phyloP scores from a whole-genome alignment of 2,888 invertebrate genomes.

The Cerceris ruficornis region DNA sequence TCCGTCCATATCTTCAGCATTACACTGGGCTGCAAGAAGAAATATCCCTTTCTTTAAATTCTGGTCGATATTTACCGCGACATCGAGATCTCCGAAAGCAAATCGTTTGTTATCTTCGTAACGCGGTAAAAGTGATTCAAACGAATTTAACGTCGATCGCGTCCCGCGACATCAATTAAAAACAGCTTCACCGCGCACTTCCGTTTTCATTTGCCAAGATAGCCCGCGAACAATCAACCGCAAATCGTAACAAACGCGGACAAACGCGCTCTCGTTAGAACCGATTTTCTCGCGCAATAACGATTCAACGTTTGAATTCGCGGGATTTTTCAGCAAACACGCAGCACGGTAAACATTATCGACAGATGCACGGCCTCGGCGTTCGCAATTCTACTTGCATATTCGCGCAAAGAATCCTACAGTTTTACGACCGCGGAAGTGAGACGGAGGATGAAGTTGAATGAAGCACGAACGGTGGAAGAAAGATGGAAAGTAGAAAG shows the following conservation, averaged over 20 bases:
- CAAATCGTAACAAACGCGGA: neutral
- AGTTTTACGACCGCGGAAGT: too few relatives aligned
- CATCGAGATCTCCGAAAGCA: neutral
- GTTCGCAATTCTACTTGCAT: too few relatives aligned
- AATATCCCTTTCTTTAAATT: neutral
- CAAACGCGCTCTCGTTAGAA: neutral
- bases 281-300: neutral
- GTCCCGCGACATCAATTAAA: neutral
- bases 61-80: neutral
- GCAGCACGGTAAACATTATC: too few relatives aligned
- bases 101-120: neutral
- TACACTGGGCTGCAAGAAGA: constrained; percentile 87
- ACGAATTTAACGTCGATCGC: neutral
- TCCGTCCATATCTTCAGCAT: constrained; percentile 94
- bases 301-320: too few relatives aligned
- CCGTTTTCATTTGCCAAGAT: neutral
- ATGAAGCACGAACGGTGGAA: too few relatives aligned
- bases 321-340: too few relatives aligned
- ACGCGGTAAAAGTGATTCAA: neutral
- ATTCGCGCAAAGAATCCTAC: too few relatives aligned
- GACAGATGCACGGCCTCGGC: too few relatives aligned
- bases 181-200: neutral
- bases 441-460: too few relatives aligned
- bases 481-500: neutral
- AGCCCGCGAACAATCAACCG: constrained; percentile 1